Percentiles rank a stretch among this genome's conserved stretches.
Conservation (phyloP, 2,113 vertebrate species). For the Leucosticte australis region DNA sequence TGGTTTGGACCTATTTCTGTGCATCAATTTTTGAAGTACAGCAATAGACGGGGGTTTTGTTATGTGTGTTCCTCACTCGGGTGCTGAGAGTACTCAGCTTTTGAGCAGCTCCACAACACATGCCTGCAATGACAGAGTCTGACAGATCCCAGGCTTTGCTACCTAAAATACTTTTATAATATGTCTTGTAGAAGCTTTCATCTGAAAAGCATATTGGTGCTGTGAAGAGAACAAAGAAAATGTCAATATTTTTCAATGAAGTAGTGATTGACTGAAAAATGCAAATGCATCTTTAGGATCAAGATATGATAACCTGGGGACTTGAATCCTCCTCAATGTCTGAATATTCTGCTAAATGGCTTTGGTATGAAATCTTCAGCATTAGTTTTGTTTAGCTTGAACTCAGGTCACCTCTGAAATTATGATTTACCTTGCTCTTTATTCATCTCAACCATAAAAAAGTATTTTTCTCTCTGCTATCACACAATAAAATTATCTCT, state of each 20-base stretch:
- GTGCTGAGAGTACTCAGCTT: background rate
- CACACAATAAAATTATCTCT: background rate
- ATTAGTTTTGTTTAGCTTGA: background rate
- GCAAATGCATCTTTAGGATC: background rate
- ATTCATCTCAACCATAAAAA: background rate
- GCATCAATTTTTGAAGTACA: background rate
- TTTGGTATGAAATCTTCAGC: background rate
- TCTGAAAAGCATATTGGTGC: background rate
- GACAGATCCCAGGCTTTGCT: background rate
- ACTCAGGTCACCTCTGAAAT: background rate
- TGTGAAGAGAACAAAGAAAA: background rate
- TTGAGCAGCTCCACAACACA: background rate
- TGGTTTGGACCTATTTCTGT: background rate
- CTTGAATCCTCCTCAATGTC: background rate
- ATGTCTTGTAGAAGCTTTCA: background rate
- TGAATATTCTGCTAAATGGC: background rate
- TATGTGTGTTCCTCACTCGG: background rate
- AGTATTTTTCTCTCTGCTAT: background rate
- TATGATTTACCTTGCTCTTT: background rate
- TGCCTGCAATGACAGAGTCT: background rate
- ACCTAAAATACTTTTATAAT: background rate
- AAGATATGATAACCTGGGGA: background rate
- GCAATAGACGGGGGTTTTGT: background rate
- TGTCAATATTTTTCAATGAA: background rate
- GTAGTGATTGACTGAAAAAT: background rate